phyloP scores from a whole-genome alignment of 2,797 vertebrate genomes.

The Onychomys torridus region DNA sequence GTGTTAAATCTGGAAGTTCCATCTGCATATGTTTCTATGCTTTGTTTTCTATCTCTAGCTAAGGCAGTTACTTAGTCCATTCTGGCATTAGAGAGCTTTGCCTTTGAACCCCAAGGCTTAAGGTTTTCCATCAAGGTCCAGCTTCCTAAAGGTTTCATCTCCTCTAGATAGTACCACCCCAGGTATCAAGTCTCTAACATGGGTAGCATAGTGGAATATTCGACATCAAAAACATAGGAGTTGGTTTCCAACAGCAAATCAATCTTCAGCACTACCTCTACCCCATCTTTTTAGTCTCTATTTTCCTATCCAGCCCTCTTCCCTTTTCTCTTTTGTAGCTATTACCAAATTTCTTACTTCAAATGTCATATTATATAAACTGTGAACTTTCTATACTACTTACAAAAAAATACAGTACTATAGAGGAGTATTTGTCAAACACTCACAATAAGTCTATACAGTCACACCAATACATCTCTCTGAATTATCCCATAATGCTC shows the following conservation, averaged over 20 bases:
- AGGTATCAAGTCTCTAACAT: not conserved
- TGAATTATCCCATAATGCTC: not conserved
- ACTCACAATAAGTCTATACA: not conserved
- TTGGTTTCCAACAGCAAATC: not conserved
- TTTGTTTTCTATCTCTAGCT: not conserved
- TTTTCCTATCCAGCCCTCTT: not conserved
- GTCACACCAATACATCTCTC: not conserved
- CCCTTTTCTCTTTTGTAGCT: not conserved
- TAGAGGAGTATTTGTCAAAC: not conserved
- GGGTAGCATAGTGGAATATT: not conserved
- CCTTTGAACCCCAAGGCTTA: not conserved
- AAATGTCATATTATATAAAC: not conserved
- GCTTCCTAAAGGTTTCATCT: not conserved
- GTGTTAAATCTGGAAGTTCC: not conserved
- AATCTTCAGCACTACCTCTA: not conserved
- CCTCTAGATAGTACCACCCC: not conserved
- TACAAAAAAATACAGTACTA: not conserved
- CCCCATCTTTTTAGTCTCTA: not conserved
- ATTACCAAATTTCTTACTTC: not conserved
- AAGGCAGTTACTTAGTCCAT: rapidly evolving
- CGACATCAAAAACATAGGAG: not conserved
- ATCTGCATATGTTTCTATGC: not conserved
- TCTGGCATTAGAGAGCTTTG: not conserved
- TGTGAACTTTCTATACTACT: not conserved
- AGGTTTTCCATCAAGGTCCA: not conserved